These are phyloP conservation scores for Silurus asotus DNA, from an alignment of 2,113 vertebrate species.

Conservation along the genomic window DNA sequence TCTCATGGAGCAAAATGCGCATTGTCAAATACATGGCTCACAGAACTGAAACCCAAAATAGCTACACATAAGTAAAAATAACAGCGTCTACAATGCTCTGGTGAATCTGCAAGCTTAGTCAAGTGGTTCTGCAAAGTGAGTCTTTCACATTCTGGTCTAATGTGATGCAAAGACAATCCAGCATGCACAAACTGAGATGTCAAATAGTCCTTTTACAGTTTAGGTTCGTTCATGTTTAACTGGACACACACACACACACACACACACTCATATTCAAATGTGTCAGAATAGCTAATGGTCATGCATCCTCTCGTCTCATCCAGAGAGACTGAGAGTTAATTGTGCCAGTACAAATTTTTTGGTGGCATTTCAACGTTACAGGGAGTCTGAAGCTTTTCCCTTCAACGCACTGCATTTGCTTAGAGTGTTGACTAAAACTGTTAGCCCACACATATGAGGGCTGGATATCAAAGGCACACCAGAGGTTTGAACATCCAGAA, in stretches of 20 bases:
- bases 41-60: neutral
- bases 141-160: neutral
- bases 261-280: constrained; percentile 51
- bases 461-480: neutral
- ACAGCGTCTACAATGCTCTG: neutral
- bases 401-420: neutral
- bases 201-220: neutral
- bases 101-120: neutral
- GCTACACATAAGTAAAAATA: neutral
- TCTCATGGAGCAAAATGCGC: neutral
- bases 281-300: constrained; percentile 49
- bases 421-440: constrained; percentile 24
- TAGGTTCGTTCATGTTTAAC: constrained; percentile 51
- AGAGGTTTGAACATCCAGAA: neutral
- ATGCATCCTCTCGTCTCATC: constrained; percentile 35
- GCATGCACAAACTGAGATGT: neutral
- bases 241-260: constrained; percentile 44
- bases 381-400: constrained; percentile 43
- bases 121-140: neutral
- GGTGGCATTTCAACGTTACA: constrained; percentile 66
- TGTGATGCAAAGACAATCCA: neutral
- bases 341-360: constrained; percentile 63
- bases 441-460: constrained; percentile 43
- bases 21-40: neutral
- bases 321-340: constrained; percentile 65